Evolutionary conservation across 1,140 invertebrate species (phyloP), one percentile per base, ranked within the genome.

Genomic region (Bombus superbus): DNA sequence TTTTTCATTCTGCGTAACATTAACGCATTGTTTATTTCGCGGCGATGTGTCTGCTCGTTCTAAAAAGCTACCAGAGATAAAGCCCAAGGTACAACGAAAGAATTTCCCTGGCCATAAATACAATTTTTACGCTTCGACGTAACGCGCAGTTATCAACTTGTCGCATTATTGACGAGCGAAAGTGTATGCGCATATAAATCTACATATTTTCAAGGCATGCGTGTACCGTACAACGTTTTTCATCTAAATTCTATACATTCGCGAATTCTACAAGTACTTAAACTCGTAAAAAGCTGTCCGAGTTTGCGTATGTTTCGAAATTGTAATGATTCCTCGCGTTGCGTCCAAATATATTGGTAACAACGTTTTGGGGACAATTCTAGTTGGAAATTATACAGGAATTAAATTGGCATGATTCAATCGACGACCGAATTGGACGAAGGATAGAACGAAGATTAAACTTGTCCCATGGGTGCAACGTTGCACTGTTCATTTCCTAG

Each of bases 131-230:
- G 53, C n/a, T 59, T 40, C 15, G 22, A 11, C 44, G 28, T 42
- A 75, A 25, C 81, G 3, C 2, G 25, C 59, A 80, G 59, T 66
- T 66, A 68, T 77, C 73, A 77, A 68, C 35, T 42, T 66, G 42
- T 72, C n/a, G 11, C 76, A 35, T 47, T 84, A 69, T 84, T 71
- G 82, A 79, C 75, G 59, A n/a, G 64, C 25, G 69, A 57, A 78
- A 71, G 82, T 78, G 64, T 57, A 57, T 44, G 66, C 64, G 82
- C 64, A 84, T 79, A 84, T 71, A 79, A 84, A 84, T 79, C 75
- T 71, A 40, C 64, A 59, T 71, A 84, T 79, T 84, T 84, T 11
- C 66, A 59, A 15, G 32, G 11, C 18, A 32, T 10, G 47, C 4
- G 64, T 66, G 40, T 28, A 53, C n/a, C 35, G 4, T 15, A 22